These are phyloP conservation scores for Drosophila bunnanda DNA, from an alignment of 2,888 invertebrate genomes.

Conservation along the genomic window DNA sequence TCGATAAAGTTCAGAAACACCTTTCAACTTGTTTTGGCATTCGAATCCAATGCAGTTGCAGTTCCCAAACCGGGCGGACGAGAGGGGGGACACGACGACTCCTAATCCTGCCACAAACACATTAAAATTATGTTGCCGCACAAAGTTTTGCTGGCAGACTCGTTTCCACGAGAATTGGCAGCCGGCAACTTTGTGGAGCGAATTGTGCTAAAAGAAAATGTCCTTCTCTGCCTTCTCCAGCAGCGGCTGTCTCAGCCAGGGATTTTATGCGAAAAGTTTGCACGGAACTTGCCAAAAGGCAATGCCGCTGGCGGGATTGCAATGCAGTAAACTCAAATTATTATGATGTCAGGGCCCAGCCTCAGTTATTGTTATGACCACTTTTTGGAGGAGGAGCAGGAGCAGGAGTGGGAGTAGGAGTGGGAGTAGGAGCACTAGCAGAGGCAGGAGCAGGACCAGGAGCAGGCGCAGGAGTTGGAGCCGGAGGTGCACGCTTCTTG, in stretches of 20 bases:
- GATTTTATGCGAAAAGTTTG: slow-evolving; percentile 80
- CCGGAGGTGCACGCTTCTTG: slow-evolving; percentile 32
- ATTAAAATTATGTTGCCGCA: slow-evolving; percentile 57
- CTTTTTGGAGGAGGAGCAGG: not conserved
- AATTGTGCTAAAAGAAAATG: slow-evolving; percentile 79
- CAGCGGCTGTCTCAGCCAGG: slow-evolving; percentile 29
- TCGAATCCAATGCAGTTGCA: slow-evolving; percentile 39
- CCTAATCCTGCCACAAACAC: slow-evolving; percentile 61
- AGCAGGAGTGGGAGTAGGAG: too few relatives aligned
- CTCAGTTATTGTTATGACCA: slow-evolving; percentile 50
- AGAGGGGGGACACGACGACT: not conserved
- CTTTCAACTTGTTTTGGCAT: slow-evolving; percentile 62
- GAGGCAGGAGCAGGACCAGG: too few relatives aligned
- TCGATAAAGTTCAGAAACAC: slow-evolving; percentile 56
- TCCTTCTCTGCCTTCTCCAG: slow-evolving; percentile 54
- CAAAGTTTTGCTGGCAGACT: slow-evolving; percentile 58
- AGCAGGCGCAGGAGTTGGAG: slow-evolving; percentile 2
- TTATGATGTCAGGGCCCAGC: slow-evolving; percentile 44
- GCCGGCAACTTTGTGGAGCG: slow-evolving; percentile 69
- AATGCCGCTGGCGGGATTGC: slow-evolving; percentile 24
- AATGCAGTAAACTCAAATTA: slow-evolving; percentile 62
- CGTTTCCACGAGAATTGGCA: slow-evolving; percentile 61
- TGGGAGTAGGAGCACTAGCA: too few relatives aligned
- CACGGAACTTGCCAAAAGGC: slow-evolving; percentile 60
- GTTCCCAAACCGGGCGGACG: not conserved